Evolutionary conservation across 2,888 invertebrate genomes (phyloP), one percentile per base, ranked within the genome.

Genomic region (Linhomoeus sp.): DNA sequence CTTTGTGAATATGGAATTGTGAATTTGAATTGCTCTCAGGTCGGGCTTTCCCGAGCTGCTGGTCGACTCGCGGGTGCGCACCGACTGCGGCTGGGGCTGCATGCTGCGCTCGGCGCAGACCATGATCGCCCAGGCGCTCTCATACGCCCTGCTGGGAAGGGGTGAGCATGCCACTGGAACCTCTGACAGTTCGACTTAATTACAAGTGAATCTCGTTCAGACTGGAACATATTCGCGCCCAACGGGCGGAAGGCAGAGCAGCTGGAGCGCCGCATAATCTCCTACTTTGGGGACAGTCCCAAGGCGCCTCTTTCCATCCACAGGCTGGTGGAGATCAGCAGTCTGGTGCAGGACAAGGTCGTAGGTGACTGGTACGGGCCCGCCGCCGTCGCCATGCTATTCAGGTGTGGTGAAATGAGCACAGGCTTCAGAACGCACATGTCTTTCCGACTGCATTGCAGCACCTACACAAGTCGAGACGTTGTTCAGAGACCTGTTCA

Each of bases 61-160:
- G 66, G 75, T 77, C 60, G 81, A 81, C 22, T 81, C 84, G 1
- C 76, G 75, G 51, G 78, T 80, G 56, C 85, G 82, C 1, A 79
- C 84, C 3, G 88, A 88, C 65, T 85, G 85, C 67, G 88, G 88
- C 3, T 88, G 88, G 88, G 87, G 88, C 0, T 88, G 88, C 61
- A 79, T 79, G 78, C 57, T 79, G 24, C 73, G 88, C 43, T 81
- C 82, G 67, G 85, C 85, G 12, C 88, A 88, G 69, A 88, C 88
- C 87, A 72, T 88, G 67, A 68, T 87, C 50, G 85, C 83, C 1
- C 86, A 87, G 66, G 85, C 81, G 15, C 69, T 88, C 48, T 73
- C 84, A 39, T 76, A 77, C 54, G 83, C 85, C 63, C 81, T 83
- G 65, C 72, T 87, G 46, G 81, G 83, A 45, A 73, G 86, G 68